Conservation (phyloP, 1,140 invertebrate species). For the Drosophila sp. region DNA sequence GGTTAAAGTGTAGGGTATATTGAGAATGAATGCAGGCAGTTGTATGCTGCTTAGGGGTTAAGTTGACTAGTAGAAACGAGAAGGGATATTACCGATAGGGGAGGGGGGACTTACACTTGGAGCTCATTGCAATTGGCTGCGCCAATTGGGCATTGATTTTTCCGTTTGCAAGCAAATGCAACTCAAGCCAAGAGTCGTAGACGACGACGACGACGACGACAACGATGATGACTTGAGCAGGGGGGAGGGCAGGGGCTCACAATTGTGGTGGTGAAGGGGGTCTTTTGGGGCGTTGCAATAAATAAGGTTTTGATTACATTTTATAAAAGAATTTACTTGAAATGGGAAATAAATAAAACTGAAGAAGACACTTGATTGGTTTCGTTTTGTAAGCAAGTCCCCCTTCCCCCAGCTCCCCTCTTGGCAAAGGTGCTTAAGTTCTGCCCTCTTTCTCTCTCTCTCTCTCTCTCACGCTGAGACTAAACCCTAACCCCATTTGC, state of each 20-base stretch:
- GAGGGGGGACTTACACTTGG: slow-evolving; percentile 59
- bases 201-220: slow-evolving; percentile 26
- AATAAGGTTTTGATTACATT: slow-evolving; percentile 85
- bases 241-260: slow-evolving; percentile 6
- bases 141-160: slow-evolving; percentile 73
- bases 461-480: neutral
- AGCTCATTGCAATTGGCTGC: slow-evolving; percentile 72
- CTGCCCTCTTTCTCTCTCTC: slow-evolving; percentile 4
- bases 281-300: slow-evolving; percentile 52
- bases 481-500: slow-evolving; percentile 17
- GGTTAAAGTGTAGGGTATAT: slow-evolving; percentile 5
- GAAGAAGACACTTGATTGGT: slow-evolving; percentile 84
- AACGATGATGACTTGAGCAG: slow-evolving; percentile 65
- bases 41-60: slow-evolving; percentile 35
- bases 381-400: slow-evolving; percentile 77
- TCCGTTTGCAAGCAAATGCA: slow-evolving; percentile 71
- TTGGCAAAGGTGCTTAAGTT: slow-evolving; percentile 54
- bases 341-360: slow-evolving; percentile 78
- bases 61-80: neutral
- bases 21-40: slow-evolving; percentile 33
- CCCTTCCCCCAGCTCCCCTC: slow-evolving; percentile 5
- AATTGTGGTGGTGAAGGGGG: neutral
- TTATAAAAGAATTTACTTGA: slow-evolving; percentile 82
- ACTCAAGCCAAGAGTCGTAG: slow-evolving; percentile 64
- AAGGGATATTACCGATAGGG: neutral